Conservation (phyloP, 2,113 vertebrate genomes). For the Oreotrochilus melanogaster region DNA sequence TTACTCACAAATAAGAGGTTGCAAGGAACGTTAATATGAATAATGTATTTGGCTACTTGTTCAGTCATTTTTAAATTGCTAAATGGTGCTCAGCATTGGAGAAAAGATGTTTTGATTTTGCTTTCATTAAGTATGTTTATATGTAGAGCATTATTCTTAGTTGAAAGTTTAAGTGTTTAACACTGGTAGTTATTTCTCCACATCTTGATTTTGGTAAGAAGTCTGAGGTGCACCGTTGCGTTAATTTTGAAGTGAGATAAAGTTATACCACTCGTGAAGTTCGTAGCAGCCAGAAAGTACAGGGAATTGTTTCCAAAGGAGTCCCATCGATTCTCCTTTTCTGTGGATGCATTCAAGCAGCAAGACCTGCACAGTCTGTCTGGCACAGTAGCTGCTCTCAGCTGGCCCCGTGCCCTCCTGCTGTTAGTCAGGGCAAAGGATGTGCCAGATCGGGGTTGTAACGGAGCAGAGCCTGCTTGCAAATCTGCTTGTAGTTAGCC, state of each 20-base stretch:
- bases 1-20: neutral
- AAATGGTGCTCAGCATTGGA: neutral
- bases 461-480: conserved; percentile 72
- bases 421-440: conserved; percentile 80
- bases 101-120: neutral
- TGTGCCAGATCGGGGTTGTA: conserved; percentile 75
- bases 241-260: conserved; percentile 66
- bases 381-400: conserved; percentile 83
- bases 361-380: conserved; percentile 82
- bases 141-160: neutral
- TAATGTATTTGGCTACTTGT: neutral
- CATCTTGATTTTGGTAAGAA: neutral
- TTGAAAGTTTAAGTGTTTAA: neutral
- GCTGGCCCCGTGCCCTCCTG: conserved; percentile 79
- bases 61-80: neutral
- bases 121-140: neutral
- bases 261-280: conserved; percentile 73
- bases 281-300: conserved; percentile 81
- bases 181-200: conserved; percentile 9
- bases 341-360: conserved; percentile 85
- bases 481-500: conserved; percentile 84
- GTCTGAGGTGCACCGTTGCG: neutral
- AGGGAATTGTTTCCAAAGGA: conserved; percentile 87
- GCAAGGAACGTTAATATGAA: neutral
- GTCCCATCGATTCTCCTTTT: conserved; percentile 83